These are phyloP conservation scores for Aproaerema taeniolella DNA, from an alignment of 2,888 invertebrate species.

Conservation along the genomic window DNA sequence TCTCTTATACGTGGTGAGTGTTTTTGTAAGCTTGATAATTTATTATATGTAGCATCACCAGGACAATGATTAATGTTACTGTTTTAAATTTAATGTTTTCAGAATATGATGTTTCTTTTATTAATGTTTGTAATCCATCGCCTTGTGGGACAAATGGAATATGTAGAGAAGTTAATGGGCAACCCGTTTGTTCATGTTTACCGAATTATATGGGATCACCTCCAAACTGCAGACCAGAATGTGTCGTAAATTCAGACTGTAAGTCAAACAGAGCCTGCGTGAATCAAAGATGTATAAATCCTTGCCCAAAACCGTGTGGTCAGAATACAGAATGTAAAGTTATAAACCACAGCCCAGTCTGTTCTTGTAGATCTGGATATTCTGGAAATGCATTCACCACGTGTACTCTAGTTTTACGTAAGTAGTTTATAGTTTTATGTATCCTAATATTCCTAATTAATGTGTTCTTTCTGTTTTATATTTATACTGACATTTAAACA, in stretches of 20 bases:
- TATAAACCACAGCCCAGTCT: conserved; percentile 84
- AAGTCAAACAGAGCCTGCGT: conserved; percentile 80
- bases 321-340: conserved; percentile 82
- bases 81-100: no score
- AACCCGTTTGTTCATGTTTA: conserved; percentile 85
- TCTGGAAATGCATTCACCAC: conserved; percentile 83
- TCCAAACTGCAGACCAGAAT: conserved; percentile 80
- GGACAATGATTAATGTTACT: neutral
- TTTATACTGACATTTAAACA: neutral
- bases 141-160: conserved; percentile 85
- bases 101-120: conserved; percentile 46
- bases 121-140: conserved; percentile 84
- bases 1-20: conserved; percentile 51
- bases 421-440: conserved; percentile 31
- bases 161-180: conserved; percentile 83
- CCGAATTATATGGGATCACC: conserved; percentile 81
- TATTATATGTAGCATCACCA: neutral
- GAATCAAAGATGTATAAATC: conserved; percentile 82
- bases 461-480: no score
- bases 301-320: conserved; percentile 83
- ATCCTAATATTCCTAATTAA: neutral
- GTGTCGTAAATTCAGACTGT: conserved; percentile 81
- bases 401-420: conserved; percentile 77
- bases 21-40: conserved; percentile 4
- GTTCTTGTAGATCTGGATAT: conserved; percentile 81